Evolutionary conservation across 2,888 invertebrate genomes (phyloP).

Genomic region (Exephanes ischioxanthus): DNA sequence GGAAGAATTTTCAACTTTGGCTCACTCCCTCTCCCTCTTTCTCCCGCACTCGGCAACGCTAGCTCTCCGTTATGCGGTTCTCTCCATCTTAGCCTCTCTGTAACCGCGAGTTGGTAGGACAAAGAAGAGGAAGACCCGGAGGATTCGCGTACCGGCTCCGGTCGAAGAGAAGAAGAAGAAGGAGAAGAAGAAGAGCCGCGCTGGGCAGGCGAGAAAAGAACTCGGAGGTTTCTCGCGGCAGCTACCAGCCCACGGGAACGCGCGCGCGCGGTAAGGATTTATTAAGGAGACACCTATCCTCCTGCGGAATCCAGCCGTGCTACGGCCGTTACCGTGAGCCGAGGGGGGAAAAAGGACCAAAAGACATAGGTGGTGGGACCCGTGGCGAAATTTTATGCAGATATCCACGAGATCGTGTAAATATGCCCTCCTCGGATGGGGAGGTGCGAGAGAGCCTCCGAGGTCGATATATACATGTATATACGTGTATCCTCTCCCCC

Average conservation of each 20-base stretch:
- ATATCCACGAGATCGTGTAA: slow-evolving; percentile 76
- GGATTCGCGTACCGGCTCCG: slow-evolving; percentile 63
- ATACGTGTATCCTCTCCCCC: background rate
- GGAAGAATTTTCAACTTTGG: slow-evolving; percentile 66
- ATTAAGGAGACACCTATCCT: slow-evolving; percentile 78
- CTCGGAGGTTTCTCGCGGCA: slow-evolving; percentile 56
- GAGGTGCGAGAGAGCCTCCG: slow-evolving; percentile 66
- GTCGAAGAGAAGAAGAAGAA: slow-evolving; percentile 5
- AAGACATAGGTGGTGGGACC: slow-evolving; percentile 47
- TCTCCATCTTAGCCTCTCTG: background rate
- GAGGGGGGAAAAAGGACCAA: slow-evolving; percentile 23
- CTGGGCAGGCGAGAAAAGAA: slow-evolving; percentile 63
- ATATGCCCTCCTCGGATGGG: slow-evolving; percentile 68
- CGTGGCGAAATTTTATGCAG: slow-evolving; percentile 77
- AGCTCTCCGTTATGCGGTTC: background rate
- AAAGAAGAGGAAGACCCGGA: slow-evolving; percentile 39
- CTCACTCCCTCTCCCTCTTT: background rate
- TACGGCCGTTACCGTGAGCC: slow-evolving; percentile 62
- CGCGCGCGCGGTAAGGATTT: slow-evolving; percentile 75
- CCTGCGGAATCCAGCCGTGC: slow-evolving; percentile 69
- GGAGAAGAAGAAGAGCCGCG: slow-evolving; percentile 2
- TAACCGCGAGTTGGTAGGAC: slow-evolving; percentile 26
- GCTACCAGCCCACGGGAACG: slow-evolving; percentile 67
- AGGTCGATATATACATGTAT: slow-evolving; percentile 55
- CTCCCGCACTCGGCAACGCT: background rate